phyloP scores from a whole-genome alignment of 1,140 invertebrate species.

The Megalopta genalis region DNA sequence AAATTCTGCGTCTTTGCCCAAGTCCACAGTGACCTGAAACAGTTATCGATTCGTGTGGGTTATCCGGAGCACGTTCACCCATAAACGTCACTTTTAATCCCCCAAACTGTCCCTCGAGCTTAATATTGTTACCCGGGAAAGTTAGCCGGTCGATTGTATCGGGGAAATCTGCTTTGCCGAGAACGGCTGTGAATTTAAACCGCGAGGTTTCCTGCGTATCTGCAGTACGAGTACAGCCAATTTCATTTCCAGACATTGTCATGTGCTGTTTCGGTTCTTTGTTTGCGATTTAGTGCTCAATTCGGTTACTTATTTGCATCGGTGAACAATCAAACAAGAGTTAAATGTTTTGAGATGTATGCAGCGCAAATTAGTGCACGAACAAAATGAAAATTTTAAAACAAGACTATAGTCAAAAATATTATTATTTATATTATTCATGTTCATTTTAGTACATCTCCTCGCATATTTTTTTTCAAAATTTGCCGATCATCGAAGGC shows the following conservation, averaged over 20 bases:
- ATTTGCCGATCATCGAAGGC: too few relatives aligned
- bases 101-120: constrained; percentile 9
- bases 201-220: background rate
- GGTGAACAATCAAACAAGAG: too few relatives aligned
- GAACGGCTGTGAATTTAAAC: background rate
- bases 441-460: too few relatives aligned
- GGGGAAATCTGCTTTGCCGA: constrained; percentile 4
- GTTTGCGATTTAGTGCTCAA: too few relatives aligned
- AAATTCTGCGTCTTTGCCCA: constrained; percentile 90
- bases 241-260: background rate
- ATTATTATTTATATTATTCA: too few relatives aligned
- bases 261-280: background rate
- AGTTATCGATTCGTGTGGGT: constrained; percentile 16
- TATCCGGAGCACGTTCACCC: constrained; percentile 19
- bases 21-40: constrained; percentile 84
- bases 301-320: too few relatives aligned
- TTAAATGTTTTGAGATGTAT: too few relatives aligned
- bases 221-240: background rate
- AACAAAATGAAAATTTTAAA: too few relatives aligned
- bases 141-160: constrained; percentile 12
- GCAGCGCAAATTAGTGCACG: too few relatives aligned
- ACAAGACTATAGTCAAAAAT: too few relatives aligned
- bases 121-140: constrained; percentile 22
- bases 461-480: too few relatives aligned
- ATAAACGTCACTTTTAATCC: constrained; percentile 39